Percentiles rank a stretch among this genome's conserved stretches.
phyloP scores from a whole-genome alignment of 2,888 invertebrate genomes.

The Balanococcus diminutus region DNA sequence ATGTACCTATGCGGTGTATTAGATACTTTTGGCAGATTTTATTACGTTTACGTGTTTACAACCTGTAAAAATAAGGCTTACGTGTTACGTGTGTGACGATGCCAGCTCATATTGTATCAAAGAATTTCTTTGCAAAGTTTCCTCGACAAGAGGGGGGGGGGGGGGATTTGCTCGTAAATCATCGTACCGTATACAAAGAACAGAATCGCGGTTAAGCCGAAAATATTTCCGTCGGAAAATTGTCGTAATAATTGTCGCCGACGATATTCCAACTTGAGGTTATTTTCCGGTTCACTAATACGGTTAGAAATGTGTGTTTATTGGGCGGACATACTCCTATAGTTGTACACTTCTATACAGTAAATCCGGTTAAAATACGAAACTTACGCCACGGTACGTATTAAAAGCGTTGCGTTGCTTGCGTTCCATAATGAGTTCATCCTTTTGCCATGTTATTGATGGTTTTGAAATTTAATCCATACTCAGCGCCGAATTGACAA shows the following conservation, averaged over 20 bases:
- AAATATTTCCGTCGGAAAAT: background rate
- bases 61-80: background rate
- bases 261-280: background rate
- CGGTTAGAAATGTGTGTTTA: background rate
- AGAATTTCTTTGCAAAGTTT: no score
- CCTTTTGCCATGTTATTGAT: conserved; percentile 10
- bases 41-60: conserved; percentile 9
- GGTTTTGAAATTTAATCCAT: conserved; percentile 37
- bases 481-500: conserved; percentile 9
- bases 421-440: conserved; percentile 3
- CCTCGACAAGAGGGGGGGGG: no score
- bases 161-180: background rate
- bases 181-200: background rate
- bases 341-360: no score
- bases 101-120: background rate
- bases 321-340: no score
- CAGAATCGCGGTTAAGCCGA: background rate
- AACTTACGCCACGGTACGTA: background rate
- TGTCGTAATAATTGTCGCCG: background rate
- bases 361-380: background rate
- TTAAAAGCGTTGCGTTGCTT: background rate
- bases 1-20: background rate
- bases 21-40: background rate
- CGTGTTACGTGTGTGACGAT: background rate
- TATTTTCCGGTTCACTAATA: conserved; percentile 37